A percentile compares a stretch with the other conserved stretches of the same genome.
Conservation (phyloP, 2,113 vertebrate species). For the Aegotheles bennettii region DNA sequence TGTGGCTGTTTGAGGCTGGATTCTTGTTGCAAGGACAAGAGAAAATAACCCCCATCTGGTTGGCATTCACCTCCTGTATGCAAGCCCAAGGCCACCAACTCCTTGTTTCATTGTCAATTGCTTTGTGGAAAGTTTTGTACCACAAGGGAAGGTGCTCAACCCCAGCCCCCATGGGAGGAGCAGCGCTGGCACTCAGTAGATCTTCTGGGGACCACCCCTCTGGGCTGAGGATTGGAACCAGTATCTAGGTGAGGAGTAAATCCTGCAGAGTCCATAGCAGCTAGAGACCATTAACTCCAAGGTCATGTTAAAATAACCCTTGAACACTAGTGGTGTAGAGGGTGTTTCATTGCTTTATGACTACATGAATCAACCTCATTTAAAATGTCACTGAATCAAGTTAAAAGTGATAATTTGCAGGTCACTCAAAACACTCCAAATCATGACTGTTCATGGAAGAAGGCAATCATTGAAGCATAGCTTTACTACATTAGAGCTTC, state of each 20-base stretch:
- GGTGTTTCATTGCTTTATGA: background rate
- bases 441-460: background rate
- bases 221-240: background rate
- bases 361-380: background rate
- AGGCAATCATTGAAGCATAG: background rate
- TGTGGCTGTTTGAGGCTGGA: fast-evolving
- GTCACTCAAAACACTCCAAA: background rate
- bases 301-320: fast-evolving
- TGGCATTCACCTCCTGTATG: fast-evolving
- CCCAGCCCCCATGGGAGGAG: fast-evolving
- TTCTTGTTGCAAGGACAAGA: background rate
- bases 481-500: background rate
- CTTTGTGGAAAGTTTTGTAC: fast-evolving
- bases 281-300: fast-evolving
- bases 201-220: background rate
- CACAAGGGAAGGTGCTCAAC: fast-evolving
- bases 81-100: fast-evolving
- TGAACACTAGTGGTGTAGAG: background rate
- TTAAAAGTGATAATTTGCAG: background rate
- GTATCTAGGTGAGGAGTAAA: background rate
- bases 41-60: background rate
- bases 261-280: too few species aligned
- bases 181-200: fast-evolving
- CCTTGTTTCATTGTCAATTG: fast-evolving
- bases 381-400: background rate